Evolutionary conservation across 2,888 invertebrate genomes (phyloP), one percentile per base, ranked within the genome.

Genomic region (Acleris sparsana): DNA sequence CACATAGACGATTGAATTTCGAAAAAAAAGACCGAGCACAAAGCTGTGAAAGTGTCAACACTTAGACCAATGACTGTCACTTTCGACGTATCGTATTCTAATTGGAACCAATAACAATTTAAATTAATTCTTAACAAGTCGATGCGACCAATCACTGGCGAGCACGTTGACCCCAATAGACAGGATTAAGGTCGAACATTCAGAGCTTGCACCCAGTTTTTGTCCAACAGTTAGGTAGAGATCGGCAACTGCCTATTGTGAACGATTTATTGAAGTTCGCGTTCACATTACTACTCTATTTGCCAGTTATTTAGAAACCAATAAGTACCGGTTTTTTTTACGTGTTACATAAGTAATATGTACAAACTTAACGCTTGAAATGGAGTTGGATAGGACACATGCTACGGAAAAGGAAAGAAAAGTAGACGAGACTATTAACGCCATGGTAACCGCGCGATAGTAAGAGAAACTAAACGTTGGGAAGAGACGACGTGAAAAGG

Each of bases 71-170:
- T 39, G 51, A 68, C 57, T 68, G 61, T 78, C 77, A 73, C 75
- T 73, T 75, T 79, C 75, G 76, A 79, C 61, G 77, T 72, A 79
- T 81, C 70, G 68, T 53, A 63, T 70, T 75, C 71, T 79, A 80
- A 84, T 84, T 80, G 79, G 70, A 74, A 75, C 75, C 78, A 80
- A 80, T 84, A 80, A 80, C 77, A 74, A 79, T 76, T 76, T 75
- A 77, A 82, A 83, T 82, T 81, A 84, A 83, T 79, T 80, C 82
- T 78, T 75, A 77, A 77, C 79, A 74, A 78, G 76, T 51, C 59
- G 70, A 74, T 73, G 71, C 73, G 72, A 75, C 74, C 78, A 78
- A 80, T 78, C 77, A 78, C 74, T 74, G 73, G 76, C 71, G 67
- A 63, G 71, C 72, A 68, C 70, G 68, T 70, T 73, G 67, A 71